Conservation (phyloP, 2,888 invertebrate genomes). For the Hydroisotoma schaefferi region DNA sequence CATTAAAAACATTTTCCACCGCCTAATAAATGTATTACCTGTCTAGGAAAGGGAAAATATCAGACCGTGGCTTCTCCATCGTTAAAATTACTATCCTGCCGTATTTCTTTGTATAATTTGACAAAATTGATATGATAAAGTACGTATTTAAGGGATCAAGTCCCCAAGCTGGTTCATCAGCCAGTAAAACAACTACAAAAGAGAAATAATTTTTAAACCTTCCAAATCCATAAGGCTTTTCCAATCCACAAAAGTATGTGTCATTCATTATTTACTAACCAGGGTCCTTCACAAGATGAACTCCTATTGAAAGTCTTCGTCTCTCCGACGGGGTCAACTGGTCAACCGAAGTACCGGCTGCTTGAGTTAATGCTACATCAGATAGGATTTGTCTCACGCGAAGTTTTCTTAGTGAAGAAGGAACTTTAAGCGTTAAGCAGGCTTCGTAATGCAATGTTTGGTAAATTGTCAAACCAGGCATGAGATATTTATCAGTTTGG, state of each 20-base stretch:
- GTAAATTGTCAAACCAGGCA: conserved; percentile 81
- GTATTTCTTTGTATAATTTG: conserved; percentile 79
- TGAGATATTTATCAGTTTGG: conserved; percentile 40
- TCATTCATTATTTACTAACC: conserved; percentile 57
- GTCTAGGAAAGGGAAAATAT: conserved; percentile 93
- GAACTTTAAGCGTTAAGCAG: conserved; percentile 60
- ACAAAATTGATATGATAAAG: conserved; percentile 87
- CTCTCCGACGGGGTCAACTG: conserved; percentile 65
- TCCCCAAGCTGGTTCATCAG: conserved; percentile 93
- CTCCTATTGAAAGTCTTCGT: conserved; percentile 81
- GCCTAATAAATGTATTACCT: conserved; percentile 43
- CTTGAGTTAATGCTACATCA: conserved; percentile 87
- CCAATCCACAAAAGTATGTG: not conserved
- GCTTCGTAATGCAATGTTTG: conserved; percentile 79
- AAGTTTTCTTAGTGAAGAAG: conserved; percentile 71
- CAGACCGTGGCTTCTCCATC: conserved; percentile 88
- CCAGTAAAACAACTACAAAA: conserved; percentile 70
- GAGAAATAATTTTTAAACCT: not conserved
- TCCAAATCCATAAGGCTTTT: not conserved
- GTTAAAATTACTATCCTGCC: conserved; percentile 85
- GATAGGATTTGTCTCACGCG: conserved; percentile 89
- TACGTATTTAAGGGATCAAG: conserved; percentile 93
- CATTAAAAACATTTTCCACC: conserved; percentile 2
- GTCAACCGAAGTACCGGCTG: conserved; percentile 53
- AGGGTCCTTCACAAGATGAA: conserved; percentile 90